Percentiles rank a stretch among this genome's conserved stretches.
These are phyloP conservation scores for Numida meleagris DNA, from an alignment of 2,113 vertebrate genomes.

Conservation along the genomic window DNA sequence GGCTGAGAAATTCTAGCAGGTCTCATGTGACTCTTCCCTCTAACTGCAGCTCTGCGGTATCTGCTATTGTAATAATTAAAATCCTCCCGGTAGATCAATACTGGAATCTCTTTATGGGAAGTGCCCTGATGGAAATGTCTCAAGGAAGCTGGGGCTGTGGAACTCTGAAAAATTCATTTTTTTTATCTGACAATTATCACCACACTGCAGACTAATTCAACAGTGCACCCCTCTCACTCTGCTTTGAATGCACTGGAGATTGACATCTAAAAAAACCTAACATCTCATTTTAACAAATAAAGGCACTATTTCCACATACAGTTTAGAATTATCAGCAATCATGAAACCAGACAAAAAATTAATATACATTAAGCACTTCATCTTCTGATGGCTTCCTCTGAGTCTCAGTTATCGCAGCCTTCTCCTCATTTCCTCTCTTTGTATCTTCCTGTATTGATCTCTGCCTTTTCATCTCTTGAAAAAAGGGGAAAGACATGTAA, in stretches of 20 bases:
- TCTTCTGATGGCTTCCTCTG: constrained; percentile 94
- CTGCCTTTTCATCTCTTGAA: constrained; percentile 94
- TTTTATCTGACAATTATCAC: constrained; percentile 92
- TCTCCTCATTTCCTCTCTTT: constrained; percentile 89
- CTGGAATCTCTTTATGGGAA: constrained; percentile 89
- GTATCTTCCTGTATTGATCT: constrained; percentile 95
- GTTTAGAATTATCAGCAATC: constrained; percentile 89
- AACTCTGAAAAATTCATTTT: constrained; percentile 89
- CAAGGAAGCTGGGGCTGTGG: constrained; percentile 83
- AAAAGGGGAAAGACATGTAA: constrained; percentile 80
- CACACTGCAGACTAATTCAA: constrained; percentile 88
- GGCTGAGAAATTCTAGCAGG: constrained; percentile 88
- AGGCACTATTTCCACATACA: constrained; percentile 86
- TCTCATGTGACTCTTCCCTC: constrained; percentile 87
- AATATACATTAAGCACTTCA: constrained; percentile 93
- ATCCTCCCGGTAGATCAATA: constrained; percentile 92
- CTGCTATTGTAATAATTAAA: constrained; percentile 95
- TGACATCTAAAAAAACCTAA: constrained; percentile 88
- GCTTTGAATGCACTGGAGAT: constrained; percentile 87
- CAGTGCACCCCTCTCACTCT: constrained; percentile 83
- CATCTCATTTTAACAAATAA: constrained; percentile 89
- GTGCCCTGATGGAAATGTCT: constrained; percentile 90
- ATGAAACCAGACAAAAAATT: constrained; percentile 89
- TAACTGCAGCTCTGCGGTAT: constrained; percentile 87
- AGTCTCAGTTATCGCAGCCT: constrained; percentile 84